Base-by-base conservation (phyloP, 1,140 invertebrate species). In the Trichomalopsis sarcophagae region DNA sequence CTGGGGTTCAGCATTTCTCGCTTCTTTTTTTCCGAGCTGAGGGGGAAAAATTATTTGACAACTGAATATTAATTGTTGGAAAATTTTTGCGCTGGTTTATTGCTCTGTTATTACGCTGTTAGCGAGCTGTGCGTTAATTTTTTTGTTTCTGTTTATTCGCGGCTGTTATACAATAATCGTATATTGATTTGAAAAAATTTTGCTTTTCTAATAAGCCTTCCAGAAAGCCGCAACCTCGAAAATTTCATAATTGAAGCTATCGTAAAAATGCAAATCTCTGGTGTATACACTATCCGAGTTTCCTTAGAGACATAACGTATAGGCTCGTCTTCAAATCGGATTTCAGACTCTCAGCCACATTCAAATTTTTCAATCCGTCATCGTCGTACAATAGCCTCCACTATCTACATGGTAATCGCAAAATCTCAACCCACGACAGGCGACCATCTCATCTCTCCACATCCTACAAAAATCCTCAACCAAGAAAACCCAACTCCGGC, bases 311-410 rank as follows among this genome's bases (percentile, higher is more conserved):
- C 13, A 55, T 55, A 55, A 17, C 13, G 2, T 55, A 55, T 55
- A 9, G 3, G 50, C 17, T 66, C 55, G 21, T 79, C 68, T n/a
- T 9, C 30, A 79, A 79, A 79, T 66, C 77, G 27, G 77, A 79
- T 66, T 79, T 66, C 50, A 36, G 30, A 66, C 77, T 30, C 66
- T 21, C 50, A 21, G 47, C 55, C 13, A 14, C 9, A 17, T 7
- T 27, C 30, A 36, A 78, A 33, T 30, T 78, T 79, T 66, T 62
- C 3, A n/a, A 77, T 27, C 1, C n/a, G 44, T 77, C n/a, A 77
- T 77, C 77, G 1, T 66, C 7, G 55, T 62, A n/a, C n/a, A n/a
- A n/a, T 14, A 13, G 9, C 1, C 1, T 0, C 47, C 0, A 62
- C 21, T 62, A 62, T 5, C n/a, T 62, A 5, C 5, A 36, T 36